A percentile compares a stretch with the other conserved stretches of the same genome.
Conservation (phyloP, 2,113 vertebrate species). For the Paracanthobrama guichenoti region DNA sequence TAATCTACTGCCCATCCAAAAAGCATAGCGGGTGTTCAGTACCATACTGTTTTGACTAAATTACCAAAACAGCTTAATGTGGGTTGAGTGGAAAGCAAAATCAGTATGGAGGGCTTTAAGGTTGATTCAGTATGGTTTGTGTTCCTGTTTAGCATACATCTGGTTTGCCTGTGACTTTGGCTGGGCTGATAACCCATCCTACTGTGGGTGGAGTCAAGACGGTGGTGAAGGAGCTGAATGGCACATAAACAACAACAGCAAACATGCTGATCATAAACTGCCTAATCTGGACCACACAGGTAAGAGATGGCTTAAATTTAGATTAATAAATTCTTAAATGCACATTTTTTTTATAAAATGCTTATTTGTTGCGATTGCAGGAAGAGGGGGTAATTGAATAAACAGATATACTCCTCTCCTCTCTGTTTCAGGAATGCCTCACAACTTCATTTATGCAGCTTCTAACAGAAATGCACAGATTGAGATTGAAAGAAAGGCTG, state of each 20-base stretch:
- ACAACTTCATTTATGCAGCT: slow-evolving; percentile 34
- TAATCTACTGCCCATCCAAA: background rate
- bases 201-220: slow-evolving; percentile 89
- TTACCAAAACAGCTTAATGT: background rate
- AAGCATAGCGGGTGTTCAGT: background rate
- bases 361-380: background rate
- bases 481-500: slow-evolving; percentile 7
- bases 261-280: slow-evolving; percentile 73
- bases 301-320: slow-evolving; percentile 58
- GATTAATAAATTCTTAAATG: background rate
- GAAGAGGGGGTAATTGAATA: background rate
- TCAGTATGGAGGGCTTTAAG: background rate
- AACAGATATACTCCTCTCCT: background rate
- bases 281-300: slow-evolving; percentile 88
- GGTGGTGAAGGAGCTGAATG: slow-evolving; percentile 80
- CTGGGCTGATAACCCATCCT: slow-evolving; percentile 82
- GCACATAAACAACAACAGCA: slow-evolving; percentile 75
- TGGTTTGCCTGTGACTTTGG: slow-evolving; percentile 94
- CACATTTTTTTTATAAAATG: background rate
- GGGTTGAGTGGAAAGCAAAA: background rate
- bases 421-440: slow-evolving; percentile 25
- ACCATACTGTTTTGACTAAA: background rate
- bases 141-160: slow-evolving; percentile 67
- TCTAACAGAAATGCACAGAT: background rate
- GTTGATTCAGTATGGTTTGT: background rate